phyloP scores from a whole-genome alignment of 1,140 invertebrate species.

The Hermatobates lingyangjiaoensis region DNA sequence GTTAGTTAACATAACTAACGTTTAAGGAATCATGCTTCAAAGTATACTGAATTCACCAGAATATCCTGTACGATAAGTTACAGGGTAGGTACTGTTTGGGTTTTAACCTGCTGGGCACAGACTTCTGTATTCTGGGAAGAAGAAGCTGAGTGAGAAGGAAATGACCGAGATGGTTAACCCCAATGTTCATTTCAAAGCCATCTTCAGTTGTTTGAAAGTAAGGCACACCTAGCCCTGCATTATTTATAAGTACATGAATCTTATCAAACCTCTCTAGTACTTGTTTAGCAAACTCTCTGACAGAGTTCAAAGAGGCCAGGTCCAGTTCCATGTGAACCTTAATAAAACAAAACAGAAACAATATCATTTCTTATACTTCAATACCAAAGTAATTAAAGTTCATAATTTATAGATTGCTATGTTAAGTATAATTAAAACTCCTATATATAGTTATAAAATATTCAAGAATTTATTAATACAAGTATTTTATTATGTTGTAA shows the following conservation, averaged over 20 bases:
- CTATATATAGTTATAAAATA: background rate
- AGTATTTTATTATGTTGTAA: background rate
- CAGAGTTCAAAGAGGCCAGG: conserved; percentile 45
- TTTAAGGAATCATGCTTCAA: no score
- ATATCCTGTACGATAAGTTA: no score
- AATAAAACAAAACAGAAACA: conserved; percentile 18
- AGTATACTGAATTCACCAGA: conserved; percentile 27
- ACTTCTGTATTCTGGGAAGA: conserved; percentile 40
- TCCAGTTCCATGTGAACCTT: conserved; percentile 53
- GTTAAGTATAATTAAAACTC: background rate
- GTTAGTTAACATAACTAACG: no score
- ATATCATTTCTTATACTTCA: background rate
- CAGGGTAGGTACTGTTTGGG: background rate
- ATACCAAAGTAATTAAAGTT: background rate
- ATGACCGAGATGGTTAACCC: conserved; percentile 62
- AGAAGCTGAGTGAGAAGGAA: conserved; percentile 68
- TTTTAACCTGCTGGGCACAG: conserved; percentile 35
- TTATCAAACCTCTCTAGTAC: conserved; percentile 37
- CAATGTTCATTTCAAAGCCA: conserved; percentile 67
- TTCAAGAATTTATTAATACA: background rate
- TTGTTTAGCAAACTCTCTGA: conserved; percentile 42
- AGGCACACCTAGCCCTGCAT: conserved; percentile 45
- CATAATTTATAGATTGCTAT: background rate
- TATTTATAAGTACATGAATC: conserved; percentile 57
- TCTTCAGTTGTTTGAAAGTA: conserved; percentile 41